Evolutionary conservation across 30 jellyfish, hydroid and myxozoan species (phyloP).

Genomic region (Pelagia noctiluca): DNA sequence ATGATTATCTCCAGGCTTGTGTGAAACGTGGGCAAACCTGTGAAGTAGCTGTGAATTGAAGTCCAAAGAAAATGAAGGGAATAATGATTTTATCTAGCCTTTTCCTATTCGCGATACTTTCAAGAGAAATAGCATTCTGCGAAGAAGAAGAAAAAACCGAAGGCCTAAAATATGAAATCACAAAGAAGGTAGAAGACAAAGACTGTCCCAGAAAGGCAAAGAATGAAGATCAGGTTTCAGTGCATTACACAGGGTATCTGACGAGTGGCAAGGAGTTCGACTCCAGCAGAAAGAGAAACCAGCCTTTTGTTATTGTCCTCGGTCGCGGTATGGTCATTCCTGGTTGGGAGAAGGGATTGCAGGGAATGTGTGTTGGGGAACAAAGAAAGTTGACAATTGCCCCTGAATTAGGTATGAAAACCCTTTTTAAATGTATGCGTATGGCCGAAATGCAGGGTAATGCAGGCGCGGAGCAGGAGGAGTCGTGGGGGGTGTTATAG

Average conservation of each 20-base stretch:
- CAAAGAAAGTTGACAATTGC: conserved; percentile 81
- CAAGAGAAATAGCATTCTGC: conserved; percentile 16
- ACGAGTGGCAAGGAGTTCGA: conserved; percentile 81
- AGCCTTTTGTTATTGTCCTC: conserved; percentile 82
- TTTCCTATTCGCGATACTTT: too few species aligned
- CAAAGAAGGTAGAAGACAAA: conserved; percentile 46
- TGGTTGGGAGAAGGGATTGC: conserved; percentile 96
- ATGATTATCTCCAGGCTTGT: too few species aligned
- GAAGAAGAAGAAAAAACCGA: conserved; percentile 4
- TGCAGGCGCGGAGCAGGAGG: too few species aligned
- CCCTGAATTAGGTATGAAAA: conserved; percentile 88
- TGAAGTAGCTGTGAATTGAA: too few species aligned
- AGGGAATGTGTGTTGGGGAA: conserved; percentile 96
- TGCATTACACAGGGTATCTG: conserved; percentile 86
- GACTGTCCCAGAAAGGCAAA: conserved; percentile 68
- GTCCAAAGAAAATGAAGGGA: too few species aligned
- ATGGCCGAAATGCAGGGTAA: neutral
- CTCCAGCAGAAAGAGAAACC: conserved; percentile 81
- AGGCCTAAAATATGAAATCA: conserved; percentile 44
- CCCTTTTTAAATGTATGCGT: neutral
- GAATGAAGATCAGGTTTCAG: conserved; percentile 76
- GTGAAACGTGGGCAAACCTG: too few species aligned
- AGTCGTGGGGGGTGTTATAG: too few species aligned
- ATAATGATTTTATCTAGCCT: too few species aligned
- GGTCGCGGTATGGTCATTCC: conserved; percentile 92